Evolutionary conservation across 2,888 invertebrate species (phyloP).

Genomic region (Atrina japonica): DNA sequence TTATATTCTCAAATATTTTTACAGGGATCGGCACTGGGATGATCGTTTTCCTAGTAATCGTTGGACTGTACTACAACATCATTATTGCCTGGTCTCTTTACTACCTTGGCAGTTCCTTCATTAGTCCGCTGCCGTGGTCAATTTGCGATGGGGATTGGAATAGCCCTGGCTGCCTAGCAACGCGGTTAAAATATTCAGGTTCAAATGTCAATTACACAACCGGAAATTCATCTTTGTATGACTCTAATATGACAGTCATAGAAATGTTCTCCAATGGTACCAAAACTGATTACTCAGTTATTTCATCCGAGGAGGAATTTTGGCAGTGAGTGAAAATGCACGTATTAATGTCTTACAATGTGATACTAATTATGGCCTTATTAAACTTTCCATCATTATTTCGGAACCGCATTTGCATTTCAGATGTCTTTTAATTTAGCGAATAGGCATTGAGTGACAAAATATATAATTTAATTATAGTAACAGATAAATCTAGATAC

Average conservation of each 20-base stretch:
- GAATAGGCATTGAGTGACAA: too few relatives aligned
- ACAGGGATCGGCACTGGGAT: constrained; percentile 82
- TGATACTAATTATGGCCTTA: too few relatives aligned
- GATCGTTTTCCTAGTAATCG: constrained; percentile 90
- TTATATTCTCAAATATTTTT: too few relatives aligned
- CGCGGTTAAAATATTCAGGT: neutral
- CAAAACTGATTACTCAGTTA: neutral
- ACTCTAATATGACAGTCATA: too few relatives aligned
- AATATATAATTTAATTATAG: too few relatives aligned
- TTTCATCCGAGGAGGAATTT: constrained; percentile 56
- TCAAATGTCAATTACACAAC: neutral
- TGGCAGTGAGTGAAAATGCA: constrained; percentile 52
- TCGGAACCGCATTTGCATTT: too few relatives aligned
- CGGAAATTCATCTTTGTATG: neutral
- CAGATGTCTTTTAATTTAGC: too few relatives aligned
- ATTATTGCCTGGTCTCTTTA: constrained; percentile 98
- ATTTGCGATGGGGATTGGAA: constrained; percentile 84
- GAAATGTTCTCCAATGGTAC: neutral
- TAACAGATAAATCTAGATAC: too few relatives aligned
- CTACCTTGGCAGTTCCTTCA: constrained; percentile 94
- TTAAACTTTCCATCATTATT: too few relatives aligned
- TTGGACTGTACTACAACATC: constrained; percentile 96
- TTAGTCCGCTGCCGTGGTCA: constrained; percentile 92
- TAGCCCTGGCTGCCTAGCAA: constrained; percentile 60
- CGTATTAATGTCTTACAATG: too few relatives aligned